Base-by-base conservation (phyloP, 2,113 vertebrate species). In the Festucalex cinctus region DNA sequence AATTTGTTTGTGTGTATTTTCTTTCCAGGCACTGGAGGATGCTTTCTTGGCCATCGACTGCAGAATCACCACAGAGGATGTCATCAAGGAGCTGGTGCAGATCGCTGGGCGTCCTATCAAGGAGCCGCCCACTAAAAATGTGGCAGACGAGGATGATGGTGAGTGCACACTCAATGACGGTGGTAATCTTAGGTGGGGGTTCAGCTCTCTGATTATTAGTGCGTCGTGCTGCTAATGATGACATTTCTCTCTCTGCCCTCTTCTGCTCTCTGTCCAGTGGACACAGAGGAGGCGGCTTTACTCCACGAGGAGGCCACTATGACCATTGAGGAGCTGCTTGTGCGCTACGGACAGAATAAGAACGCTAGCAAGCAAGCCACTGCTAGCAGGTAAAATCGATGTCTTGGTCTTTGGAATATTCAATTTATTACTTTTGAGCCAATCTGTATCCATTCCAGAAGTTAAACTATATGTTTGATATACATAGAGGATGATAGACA, bases 81-180 rank as follows among this genome's bases (percentile, higher is more conserved):
- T 99, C 56, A 96, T 99, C 66, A 97, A 97, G 80, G 97, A 99
- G 79, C 89, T 99, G 62, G 86, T 94, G 6, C 95, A 96, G 80
- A 98, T 99, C 53, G 94, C 97, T 58, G 95, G 96, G 9, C 92
- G 96, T 14, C 94, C 95, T 36, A 93, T 93, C 19, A 93, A 96
- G 0, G 95, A 95, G 63, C 92, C 93, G 20, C 92, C 93, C 24
- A 89, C 93, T 73, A 93, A 95, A 79, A 96, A 97, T 69, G 95
- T 98, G 78, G 95, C 97, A 79, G 96, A 98, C 84, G 97, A 99
- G 90, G 97, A 99, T 66, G 97, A 99, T 77, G 93, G 97, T 99
- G 59, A 94, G 94, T 84, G 37, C 16, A 49, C 1, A 0, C 8
- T 0, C n/a, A 17, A 61, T 14, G 41, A 24, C 12, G 20, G 60